A percentile compares a stretch with the other conserved stretches of the same genome.
phyloP scores from a whole-genome alignment of 2,888 invertebrate species.

The Punctoribates punctum region DNA sequence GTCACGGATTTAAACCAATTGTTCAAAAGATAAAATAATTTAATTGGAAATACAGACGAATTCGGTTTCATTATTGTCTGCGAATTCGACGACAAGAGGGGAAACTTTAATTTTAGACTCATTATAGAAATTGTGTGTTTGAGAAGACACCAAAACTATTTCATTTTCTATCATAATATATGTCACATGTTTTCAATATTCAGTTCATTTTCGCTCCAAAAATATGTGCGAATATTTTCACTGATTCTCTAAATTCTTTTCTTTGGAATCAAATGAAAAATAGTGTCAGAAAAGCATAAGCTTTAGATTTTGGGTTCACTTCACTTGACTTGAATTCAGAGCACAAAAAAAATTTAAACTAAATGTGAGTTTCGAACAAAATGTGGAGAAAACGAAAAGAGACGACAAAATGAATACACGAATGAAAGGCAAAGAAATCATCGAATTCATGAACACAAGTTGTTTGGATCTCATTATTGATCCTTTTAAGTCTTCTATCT shows the following conservation, averaged over 20 bases:
- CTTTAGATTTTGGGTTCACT: not conserved
- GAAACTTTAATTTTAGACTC: too few species aligned
- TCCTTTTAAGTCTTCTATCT: not conserved
- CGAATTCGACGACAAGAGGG: too few species aligned
- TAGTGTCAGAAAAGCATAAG: not conserved
- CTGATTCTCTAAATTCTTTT: not conserved
- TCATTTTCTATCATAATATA: not conserved
- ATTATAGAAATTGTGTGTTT: too few species aligned
- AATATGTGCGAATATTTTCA: not conserved
- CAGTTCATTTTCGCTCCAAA: not conserved
- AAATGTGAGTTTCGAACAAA: not conserved
- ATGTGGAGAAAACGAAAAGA: not conserved
- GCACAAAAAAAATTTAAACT: not conserved
- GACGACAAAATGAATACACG: not conserved
- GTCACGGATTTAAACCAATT: too few species aligned
- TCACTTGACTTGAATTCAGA: not conserved
- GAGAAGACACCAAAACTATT: not conserved
- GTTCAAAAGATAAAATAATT: too few species aligned
- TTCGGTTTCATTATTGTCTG: too few species aligned
- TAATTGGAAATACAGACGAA: too few species aligned
- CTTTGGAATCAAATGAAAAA: not conserved
- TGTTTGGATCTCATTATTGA: not conserved
- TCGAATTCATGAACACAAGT: not conserved
- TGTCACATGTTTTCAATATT: not conserved
- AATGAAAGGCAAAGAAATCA: not conserved